Base-by-base conservation (phyloP, 2,113 vertebrate species). In the Rhinichthys klamathensis region DNA sequence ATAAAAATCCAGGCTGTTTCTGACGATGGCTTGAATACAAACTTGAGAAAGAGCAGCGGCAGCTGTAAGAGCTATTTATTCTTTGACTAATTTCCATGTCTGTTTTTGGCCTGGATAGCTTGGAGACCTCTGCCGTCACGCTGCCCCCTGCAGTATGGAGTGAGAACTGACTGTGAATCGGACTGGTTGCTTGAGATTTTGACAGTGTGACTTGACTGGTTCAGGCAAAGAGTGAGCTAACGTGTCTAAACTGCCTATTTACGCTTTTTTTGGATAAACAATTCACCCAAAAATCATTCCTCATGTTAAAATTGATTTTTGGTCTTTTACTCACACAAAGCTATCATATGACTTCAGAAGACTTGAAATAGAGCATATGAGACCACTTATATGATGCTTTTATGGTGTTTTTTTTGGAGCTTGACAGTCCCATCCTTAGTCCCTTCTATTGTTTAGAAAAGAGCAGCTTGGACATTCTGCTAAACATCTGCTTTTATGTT, bases 51-150 rank as follows among this genome's bases (percentile, higher is more conserved):
- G 56, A 73, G 63, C 54, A 77, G 77, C 9, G 46, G 70, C 82
- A 81, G 77, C 60, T 32, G 58, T 11, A 49, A 77, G 70, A 67
- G 76, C 30, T 80, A 75, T 81, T 85, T 77, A 63, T 69, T 21
- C 56, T 84, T 86, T 49, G 41, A 78, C 82, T 82, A 51, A 65
- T 81, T 82, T 86, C 85, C 82, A 86, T 81, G 60, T 75, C 74
- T 74, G 58, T 23, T 83, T 86, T 84, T 70, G 67, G 74, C 69
- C 69, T 32, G 77, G 21, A 60, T 18, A 11, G 18, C 49, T 51
- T 41, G 21, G 32, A 77, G 77, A 81, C 5, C 77, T 76, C 72
- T 30, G 46, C 63, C 32, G 2, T 73, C 78, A 87, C 51, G 75
- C 21, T 61, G 85, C 61, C 77, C 61, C 77, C 85, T 86, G 70